Base-by-base conservation (phyloP, 2,888 invertebrate genomes). In the Zhuqinia jingwanae region DNA sequence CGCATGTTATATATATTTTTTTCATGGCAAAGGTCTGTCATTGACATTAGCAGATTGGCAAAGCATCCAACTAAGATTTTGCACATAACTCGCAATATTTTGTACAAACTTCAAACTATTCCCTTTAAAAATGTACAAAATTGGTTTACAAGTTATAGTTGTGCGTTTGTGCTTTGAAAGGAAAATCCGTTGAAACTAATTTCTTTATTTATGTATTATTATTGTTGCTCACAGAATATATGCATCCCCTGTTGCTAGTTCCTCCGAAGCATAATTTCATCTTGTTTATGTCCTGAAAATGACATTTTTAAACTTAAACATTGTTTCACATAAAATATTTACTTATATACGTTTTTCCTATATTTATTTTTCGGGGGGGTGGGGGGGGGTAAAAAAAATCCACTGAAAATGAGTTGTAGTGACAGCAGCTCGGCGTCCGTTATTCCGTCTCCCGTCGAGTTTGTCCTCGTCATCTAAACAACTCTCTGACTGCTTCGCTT, bases 381-480 rank as follows among this genome's bases (percentile, higher is more conserved):
- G 36, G n/a, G n/a, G n/a, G n/a, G n/a, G n/a, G n/a, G n/a, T n/a
- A n/a, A n/a, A n/a, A 20, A 17, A 53, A 53, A 50, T n/a, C 53
- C 11, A 20, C 56, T 76, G 42, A 75, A 75, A 75, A 56, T 58
- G 76, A 76, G 42, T 22, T 36, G 42, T 76, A 22, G 36, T 76
- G 58, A 76, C 58, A 76, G 76, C 36, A 56, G 76, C 42, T 76
- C 25, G 20, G 56, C 56, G 56, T 76, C 58, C 56, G 36, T 76
- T 76, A 58, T 58, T 76, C 36, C 76, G 76, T 56, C 76, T 56
- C 76, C 76, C 76, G 76, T 58, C 22, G 76, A 36, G 58, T 58
- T 20, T 58, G 56, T 76, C 76, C 76, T 75, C 58, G 30, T 58
- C 58, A 20, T 45, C 42, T 47, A 36, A 36, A 36, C 36, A 36